Evolutionary conservation across 2,113 vertebrate species (phyloP).

Genomic region (Alligator sinensis): DNA sequence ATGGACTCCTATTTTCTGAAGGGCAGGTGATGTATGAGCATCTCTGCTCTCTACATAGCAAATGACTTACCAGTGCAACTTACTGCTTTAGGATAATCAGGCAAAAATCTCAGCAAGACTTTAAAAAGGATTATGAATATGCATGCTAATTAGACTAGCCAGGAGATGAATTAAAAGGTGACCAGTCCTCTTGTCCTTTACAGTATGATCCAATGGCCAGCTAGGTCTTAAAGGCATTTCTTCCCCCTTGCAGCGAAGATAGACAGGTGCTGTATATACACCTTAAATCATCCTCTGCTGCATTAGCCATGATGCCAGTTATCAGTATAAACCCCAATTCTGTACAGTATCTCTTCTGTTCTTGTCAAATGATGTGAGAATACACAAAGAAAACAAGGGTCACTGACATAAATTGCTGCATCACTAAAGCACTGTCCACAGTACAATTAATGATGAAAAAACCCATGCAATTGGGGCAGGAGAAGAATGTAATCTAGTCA

Average conservation of each 20-base stretch:
- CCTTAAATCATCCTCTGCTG: background rate
- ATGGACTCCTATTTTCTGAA: background rate
- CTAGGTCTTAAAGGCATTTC: background rate
- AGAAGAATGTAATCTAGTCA: background rate
- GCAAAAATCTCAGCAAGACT: background rate
- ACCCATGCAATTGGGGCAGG: background rate
- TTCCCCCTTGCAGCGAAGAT: background rate
- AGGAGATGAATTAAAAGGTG: background rate
- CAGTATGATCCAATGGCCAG: background rate
- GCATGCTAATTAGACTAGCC: fast-evolving
- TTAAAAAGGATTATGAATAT: background rate
- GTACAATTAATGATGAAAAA: background rate
- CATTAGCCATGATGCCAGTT: background rate
- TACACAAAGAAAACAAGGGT: background rate
- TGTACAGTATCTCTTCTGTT: background rate
- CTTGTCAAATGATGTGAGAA: background rate
- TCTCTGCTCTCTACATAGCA: background rate
- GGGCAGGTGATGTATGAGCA: background rate
- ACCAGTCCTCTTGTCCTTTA: background rate
- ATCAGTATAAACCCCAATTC: background rate
- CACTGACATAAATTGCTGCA: background rate
- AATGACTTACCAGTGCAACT: background rate
- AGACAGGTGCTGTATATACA: background rate
- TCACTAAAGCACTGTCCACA: background rate
- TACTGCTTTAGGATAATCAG: background rate